Conservation (phyloP, 2,797 vertebrate genomes). For the Jordanella pulchra region DNA sequence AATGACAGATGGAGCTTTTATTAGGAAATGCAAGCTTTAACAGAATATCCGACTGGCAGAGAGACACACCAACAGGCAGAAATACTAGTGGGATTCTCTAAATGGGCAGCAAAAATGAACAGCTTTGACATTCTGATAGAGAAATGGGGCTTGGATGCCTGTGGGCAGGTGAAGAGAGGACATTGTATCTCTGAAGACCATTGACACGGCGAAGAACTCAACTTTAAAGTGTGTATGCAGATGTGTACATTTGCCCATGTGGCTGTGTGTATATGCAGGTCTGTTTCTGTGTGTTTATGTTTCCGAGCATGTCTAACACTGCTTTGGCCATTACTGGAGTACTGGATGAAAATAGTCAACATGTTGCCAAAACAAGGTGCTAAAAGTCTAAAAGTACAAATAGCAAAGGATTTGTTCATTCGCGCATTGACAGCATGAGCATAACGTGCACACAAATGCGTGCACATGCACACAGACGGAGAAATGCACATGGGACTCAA, state of each 20-base stretch:
- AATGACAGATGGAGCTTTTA: conserved; percentile 66
- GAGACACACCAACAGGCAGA: conserved; percentile 51
- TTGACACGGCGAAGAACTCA: conserved; percentile 54
- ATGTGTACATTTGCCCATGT: conserved; percentile 13
- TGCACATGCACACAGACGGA: neutral
- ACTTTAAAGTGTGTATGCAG: conserved; percentile 58
- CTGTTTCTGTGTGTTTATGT: conserved; percentile 1
- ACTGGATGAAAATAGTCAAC: conserved; percentile 68
- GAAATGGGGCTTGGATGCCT: conserved; percentile 51
- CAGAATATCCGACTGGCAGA: conserved; percentile 47
- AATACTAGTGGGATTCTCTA: conserved; percentile 62
- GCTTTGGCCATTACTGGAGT: conserved; percentile 62
- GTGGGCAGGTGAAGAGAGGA: conserved; percentile 62
- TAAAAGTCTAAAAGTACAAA: conserved; percentile 70
- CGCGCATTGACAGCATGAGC: conserved; percentile 19
- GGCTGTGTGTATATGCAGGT: conserved; percentile 1
- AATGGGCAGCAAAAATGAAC: conserved; percentile 52
- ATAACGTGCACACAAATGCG: conserved; percentile 8
- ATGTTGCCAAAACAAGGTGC: conserved; percentile 75
- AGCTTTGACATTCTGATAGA: conserved; percentile 63
- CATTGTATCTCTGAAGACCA: conserved; percentile 62
- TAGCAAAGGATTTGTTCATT: conserved; percentile 41
- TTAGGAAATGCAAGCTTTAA: conserved; percentile 57
- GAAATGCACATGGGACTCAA: conserved; percentile 35
- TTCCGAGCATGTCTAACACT: conserved; percentile 43